phyloP scores from a whole-genome alignment of 2,113 vertebrate species.

The Chaetodon trifascialis region DNA sequence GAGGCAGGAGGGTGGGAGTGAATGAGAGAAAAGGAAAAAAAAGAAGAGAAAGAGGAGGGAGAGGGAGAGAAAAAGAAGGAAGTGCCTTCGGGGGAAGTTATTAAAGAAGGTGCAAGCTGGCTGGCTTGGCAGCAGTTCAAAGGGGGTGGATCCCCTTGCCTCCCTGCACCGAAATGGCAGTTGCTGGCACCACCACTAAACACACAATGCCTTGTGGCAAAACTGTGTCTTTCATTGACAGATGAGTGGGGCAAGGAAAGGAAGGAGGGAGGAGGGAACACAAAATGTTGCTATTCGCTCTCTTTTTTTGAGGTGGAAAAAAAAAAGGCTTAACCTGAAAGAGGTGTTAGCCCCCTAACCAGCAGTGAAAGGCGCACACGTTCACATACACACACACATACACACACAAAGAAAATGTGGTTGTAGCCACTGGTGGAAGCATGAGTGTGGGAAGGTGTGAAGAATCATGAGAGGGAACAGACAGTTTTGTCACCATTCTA shows the following conservation, averaged over 20 bases:
- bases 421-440: constrained; percentile 40
- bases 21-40: constrained; percentile 63
- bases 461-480: constrained; percentile 53
- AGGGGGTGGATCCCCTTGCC: constrained; percentile 82
- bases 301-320: constrained; percentile 55
- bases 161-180: constrained; percentile 84
- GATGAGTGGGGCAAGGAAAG: constrained; percentile 74
- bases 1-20: constrained; percentile 73
- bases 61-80: constrained; percentile 73
- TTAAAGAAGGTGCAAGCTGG: constrained; percentile 84
- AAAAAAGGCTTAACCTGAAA: constrained; percentile 76
- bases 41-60: constrained; percentile 45
- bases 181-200: constrained; percentile 86
- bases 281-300: constrained; percentile 72
- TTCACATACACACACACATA: constrained; percentile 5
- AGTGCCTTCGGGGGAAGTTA: constrained; percentile 84
- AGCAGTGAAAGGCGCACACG: constrained; percentile 63
- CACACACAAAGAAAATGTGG: constrained; percentile 49
- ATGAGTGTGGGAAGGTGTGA: constrained; percentile 56
- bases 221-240: constrained; percentile 82
- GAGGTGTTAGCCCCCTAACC: constrained; percentile 75
- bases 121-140: constrained; percentile 86
- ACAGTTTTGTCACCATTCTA: constrained; percentile 46
- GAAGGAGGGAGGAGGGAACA: constrained; percentile 67
- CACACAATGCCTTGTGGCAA: constrained; percentile 87